Evolutionary conservation across 1,140 invertebrate species (phyloP).

Genomic region (Drosophila busckii): DNA sequence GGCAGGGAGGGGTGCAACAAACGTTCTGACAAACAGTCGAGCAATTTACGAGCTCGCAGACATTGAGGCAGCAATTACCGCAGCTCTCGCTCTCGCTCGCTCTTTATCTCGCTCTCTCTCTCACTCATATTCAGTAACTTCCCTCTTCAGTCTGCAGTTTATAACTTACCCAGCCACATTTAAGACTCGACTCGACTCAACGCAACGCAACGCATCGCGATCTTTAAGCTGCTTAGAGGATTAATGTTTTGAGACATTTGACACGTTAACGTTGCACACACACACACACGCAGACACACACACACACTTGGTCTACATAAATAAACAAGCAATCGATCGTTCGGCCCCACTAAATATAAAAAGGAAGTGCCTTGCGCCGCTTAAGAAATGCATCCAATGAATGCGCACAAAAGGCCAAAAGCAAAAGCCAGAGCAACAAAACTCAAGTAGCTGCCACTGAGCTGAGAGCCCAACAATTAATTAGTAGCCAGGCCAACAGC

Average conservation of each 20-base stretch:
- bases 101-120: neutral
- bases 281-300: constrained; percentile 18
- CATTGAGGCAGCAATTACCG: constrained; percentile 28
- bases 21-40: neutral
- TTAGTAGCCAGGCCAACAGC: too few species aligned
- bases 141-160: constrained; percentile 10
- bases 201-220: constrained; percentile 59
- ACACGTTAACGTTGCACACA: constrained; percentile 68
- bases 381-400: constrained; percentile 49
- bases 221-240: constrained; percentile 76
- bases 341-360: constrained; percentile 53
- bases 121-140: constrained; percentile 3
- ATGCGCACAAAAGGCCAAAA: too few species aligned
- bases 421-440: too few species aligned
- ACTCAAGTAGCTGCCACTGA: constrained; percentile 29
- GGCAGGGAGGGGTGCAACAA: constrained; percentile 21
- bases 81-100: neutral
- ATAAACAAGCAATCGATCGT: constrained; percentile 48
- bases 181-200: constrained; percentile 38
- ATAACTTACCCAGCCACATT: constrained; percentile 16
- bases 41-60: constrained; percentile 15
- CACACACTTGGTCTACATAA: constrained; percentile 17
- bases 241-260: constrained; percentile 77
- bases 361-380: constrained; percentile 64
- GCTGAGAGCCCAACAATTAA: constrained; percentile 5